These are phyloP conservation scores for Bucco capensis DNA, from an alignment of 2,113 vertebrate species.

Conservation along the genomic window DNA sequence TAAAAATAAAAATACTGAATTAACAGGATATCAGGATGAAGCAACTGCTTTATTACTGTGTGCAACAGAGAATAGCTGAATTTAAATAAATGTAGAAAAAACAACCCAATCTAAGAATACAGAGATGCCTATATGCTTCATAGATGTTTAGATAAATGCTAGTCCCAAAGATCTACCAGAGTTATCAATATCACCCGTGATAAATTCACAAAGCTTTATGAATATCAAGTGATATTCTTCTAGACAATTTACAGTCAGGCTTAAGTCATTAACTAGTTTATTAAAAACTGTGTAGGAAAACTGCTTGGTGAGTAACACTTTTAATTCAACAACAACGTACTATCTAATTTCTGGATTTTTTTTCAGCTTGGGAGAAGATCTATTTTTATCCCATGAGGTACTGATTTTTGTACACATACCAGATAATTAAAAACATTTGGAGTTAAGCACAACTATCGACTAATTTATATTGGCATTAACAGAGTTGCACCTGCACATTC, in stretches of 20 bases:
- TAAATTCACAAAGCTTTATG: background rate
- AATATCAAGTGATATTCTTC: background rate
- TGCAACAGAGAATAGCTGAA: background rate
- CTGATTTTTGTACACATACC: constrained; percentile 7
- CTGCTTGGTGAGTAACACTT: constrained; percentile 7
- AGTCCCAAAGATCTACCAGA: background rate
- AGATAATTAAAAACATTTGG: constrained; percentile 21
- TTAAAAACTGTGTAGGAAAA: background rate
- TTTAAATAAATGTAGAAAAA: background rate
- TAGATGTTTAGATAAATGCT: background rate
- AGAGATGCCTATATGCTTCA: background rate
- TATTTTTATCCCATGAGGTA: constrained; percentile 28
- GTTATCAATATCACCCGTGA: background rate
- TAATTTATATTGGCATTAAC: background rate
- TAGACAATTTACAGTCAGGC: background rate
- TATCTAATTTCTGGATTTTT: background rate
- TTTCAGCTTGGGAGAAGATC: background rate
- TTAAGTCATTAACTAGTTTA: background rate
- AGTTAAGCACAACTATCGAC: background rate
- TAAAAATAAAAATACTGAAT: background rate
- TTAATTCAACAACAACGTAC: constrained; percentile 18
- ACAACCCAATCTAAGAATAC: background rate
- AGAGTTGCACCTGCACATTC: background rate
- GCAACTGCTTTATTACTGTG: background rate
- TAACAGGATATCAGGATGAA: background rate